A percentile compares a stretch with the other conserved stretches of the same genome.
Evolutionary conservation across 2,113 vertebrate species (phyloP).

Genomic region (Plestiodon gilberti): DNA sequence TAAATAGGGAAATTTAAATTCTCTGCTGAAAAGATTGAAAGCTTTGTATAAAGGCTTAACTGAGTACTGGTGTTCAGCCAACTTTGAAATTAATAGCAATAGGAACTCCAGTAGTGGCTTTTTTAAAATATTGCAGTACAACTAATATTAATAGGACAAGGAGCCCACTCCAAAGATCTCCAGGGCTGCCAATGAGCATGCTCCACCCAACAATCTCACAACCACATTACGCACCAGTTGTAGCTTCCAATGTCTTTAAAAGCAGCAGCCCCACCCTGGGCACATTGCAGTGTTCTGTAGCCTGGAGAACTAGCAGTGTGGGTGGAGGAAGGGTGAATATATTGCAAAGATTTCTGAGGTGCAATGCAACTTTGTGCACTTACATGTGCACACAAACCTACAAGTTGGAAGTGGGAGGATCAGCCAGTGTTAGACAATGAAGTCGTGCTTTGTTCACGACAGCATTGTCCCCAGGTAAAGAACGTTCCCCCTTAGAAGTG

Average conservation of each 20-base stretch:
- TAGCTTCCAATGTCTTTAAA: too few species aligned
- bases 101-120: not conserved
- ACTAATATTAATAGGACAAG: not conserved
- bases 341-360: not conserved
- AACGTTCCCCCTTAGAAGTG: not conserved
- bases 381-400: too few species aligned
- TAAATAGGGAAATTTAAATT: conserved; percentile 42
- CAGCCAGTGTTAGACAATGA: not conserved
- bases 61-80: conserved; percentile 36
- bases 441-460: not conserved
- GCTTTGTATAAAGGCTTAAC: conserved; percentile 43
- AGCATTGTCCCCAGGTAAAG: not conserved
- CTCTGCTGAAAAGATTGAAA: conserved; percentile 35
- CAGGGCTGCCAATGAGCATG: not conserved
- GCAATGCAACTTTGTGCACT: not conserved
- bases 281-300: too few species aligned
- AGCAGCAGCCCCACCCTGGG: too few species aligned
- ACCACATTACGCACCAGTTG: too few species aligned
- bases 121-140: not conserved
- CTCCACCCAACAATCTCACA: too few species aligned
- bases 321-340: not conserved
- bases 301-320: too few species aligned
- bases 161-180: not conserved
- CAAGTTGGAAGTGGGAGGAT: too few species aligned
- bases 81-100: conserved; percentile 29